These are phyloP conservation scores for Rhinichthys klamathensis DNA, from an alignment of 2,113 vertebrate species.

Conservation along the genomic window DNA sequence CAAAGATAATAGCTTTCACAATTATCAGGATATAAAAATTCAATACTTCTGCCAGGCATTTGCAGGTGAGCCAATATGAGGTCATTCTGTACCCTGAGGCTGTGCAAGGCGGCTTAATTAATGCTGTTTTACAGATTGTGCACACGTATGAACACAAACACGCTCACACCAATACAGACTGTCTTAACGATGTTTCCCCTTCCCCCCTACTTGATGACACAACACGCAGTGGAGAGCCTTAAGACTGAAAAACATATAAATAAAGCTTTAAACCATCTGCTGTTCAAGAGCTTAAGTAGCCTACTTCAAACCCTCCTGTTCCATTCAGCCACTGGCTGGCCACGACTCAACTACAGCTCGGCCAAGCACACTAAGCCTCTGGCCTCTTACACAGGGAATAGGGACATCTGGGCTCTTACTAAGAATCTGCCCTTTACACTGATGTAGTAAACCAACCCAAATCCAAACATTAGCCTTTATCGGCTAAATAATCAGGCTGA, in stretches of 20 bases:
- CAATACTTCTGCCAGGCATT: background rate
- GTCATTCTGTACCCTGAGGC: background rate
- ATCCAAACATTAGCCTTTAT: background rate
- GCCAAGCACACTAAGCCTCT: conserved; percentile 41
- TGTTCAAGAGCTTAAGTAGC: conserved; percentile 61
- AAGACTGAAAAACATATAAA: conserved; percentile 40
- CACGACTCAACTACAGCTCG: conserved; percentile 19
- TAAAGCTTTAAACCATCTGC: conserved; percentile 53
- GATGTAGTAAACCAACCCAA: background rate
- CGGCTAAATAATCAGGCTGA: background rate
- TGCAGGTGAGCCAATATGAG: background rate
- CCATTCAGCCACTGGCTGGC: conserved; percentile 37
- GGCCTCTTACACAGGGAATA: conserved; percentile 4
- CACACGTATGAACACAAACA: background rate
- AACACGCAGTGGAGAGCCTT: conserved; percentile 7
- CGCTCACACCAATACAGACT: background rate
- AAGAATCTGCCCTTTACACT: conserved; percentile 2
- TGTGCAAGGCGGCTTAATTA: background rate
- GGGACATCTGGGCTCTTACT: conserved; percentile 1
- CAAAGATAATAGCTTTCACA: background rate
- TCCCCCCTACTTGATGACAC: conserved; percentile 31
- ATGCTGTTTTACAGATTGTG: background rate
- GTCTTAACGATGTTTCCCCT: conserved; percentile 27
- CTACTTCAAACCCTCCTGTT: conserved; percentile 56
- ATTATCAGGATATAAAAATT: background rate